Evolutionary conservation across 2,113 vertebrate genomes (phyloP).

Genomic region (Gulo gulo): DNA sequence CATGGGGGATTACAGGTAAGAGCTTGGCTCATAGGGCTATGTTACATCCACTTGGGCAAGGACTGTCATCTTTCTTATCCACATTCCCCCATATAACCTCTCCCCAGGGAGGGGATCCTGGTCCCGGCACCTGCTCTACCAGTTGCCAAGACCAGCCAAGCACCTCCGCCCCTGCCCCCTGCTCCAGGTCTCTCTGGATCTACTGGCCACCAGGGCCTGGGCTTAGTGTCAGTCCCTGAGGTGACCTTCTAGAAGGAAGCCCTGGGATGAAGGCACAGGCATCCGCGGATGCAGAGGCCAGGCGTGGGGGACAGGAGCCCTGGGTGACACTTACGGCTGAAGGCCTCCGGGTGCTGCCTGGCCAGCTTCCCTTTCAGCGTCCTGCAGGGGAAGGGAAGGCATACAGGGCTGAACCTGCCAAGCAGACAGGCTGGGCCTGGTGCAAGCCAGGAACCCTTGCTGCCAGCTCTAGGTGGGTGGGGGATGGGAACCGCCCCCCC

Average conservation of each 20-base stretch:
- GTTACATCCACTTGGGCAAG: neutral
- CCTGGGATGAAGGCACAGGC: neutral
- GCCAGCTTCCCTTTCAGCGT: conserved; percentile 94
- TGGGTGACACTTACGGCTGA: conserved; percentile 92
- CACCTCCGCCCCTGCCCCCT: neutral
- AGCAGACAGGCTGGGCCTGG: neutral
- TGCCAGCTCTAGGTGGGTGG: neutral
- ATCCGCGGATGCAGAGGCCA: neutral
- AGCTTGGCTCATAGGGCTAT: neutral
- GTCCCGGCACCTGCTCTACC: neutral
- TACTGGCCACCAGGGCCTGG: neutral
- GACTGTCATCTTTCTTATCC: neutral
- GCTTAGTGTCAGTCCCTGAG: neutral
- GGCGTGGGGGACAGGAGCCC: neutral
- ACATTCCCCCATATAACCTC: rapidly evolving
- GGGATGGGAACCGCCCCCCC: neutral
- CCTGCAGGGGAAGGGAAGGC: conserved; percentile 80
- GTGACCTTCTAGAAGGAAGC: neutral
- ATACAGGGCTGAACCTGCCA: neutral
- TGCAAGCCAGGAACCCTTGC: neutral
- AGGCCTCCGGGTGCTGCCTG: conserved; percentile 96
- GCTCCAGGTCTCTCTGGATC: neutral
- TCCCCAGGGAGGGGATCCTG: neutral
- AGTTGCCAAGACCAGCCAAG: neutral
- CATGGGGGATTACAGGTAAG: neutral